These are phyloP conservation scores for Chymomyza procnemis DNA, from an alignment of 2,888 invertebrate genomes.

Conservation along the genomic window DNA sequence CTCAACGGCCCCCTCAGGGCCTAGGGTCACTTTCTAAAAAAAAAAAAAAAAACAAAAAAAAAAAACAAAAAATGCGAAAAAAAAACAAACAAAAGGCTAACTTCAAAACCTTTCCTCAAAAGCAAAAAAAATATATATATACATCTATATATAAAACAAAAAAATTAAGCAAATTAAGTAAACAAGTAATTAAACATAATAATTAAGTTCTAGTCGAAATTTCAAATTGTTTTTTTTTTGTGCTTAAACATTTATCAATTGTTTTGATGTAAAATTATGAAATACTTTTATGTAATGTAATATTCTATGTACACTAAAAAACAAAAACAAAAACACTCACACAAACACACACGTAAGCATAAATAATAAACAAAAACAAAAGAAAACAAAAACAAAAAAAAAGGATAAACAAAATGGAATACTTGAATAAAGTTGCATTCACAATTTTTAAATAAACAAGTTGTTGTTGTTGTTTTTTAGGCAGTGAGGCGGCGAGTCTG, in stretches of 20 bases:
- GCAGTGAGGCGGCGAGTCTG: too few relatives aligned
- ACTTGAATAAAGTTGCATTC: constrained; percentile 77
- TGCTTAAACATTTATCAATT: constrained; percentile 43
- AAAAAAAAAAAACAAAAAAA: too few relatives aligned
- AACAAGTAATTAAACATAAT: constrained; percentile 37
- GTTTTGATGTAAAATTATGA: constrained; percentile 72
- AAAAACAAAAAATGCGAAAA: too few relatives aligned
- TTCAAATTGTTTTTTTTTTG: constrained; percentile 59
- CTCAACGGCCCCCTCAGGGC: not conserved
- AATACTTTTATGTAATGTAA: constrained; percentile 66
- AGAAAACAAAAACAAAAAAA: constrained; percentile 21
- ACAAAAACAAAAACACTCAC: too few relatives aligned
- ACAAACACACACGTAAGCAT: constrained; percentile 43
- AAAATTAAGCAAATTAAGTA: constrained; percentile 26
- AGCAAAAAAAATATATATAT: constrained; percentile 6
- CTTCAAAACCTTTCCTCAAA: constrained; percentile 1
- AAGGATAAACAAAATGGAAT: constrained; percentile 58
- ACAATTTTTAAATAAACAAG: constrained; percentile 68
- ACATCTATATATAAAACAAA: constrained; percentile 19
- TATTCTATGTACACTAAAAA: constrained; percentile 65
- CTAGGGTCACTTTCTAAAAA: not conserved
- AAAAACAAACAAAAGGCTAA: constrained; percentile 6
- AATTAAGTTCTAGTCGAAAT: constrained; percentile 77
- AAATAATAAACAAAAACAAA: constrained; percentile 33
- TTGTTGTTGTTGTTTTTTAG: not conserved